Evolutionary conservation across 2,888 invertebrate genomes (phyloP).

Genomic region (Drepanosiphum platanoidis): DNA sequence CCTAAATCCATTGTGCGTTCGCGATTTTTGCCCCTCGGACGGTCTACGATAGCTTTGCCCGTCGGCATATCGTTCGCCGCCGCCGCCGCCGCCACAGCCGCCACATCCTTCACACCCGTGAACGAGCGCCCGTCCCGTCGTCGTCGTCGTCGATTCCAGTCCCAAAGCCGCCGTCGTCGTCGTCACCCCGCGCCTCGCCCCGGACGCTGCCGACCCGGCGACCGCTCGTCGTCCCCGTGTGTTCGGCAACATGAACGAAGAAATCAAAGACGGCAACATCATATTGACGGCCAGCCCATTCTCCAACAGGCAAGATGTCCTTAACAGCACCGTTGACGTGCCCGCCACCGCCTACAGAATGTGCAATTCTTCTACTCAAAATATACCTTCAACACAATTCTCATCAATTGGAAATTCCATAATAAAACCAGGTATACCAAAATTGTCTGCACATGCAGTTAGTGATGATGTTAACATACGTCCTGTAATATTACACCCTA

Average conservation of each 20-base stretch:
- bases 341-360: slow-evolving; percentile 20
- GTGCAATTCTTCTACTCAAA: neutral
- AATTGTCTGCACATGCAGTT: slow-evolving; percentile 22
- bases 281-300: slow-evolving; percentile 44
- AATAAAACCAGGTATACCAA: slow-evolving; percentile 49
- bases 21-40: neutral
- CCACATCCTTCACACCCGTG: neutral
- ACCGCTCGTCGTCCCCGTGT: neutral
- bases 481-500: slow-evolving; percentile 34
- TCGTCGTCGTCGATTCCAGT: no score
- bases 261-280: slow-evolving; percentile 28
- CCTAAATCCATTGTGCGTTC: neutral
- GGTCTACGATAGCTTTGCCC: slow-evolving; percentile 45
- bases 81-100: neutral
- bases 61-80: no score
- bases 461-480: neutral
- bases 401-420: slow-evolving; percentile 21
- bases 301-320: slow-evolving; percentile 22
- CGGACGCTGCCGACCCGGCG: neutral
- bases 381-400: slow-evolving; percentile 4
- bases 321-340: slow-evolving; percentile 4
- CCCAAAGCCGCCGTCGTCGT: neutral
- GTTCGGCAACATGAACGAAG: slow-evolving; percentile 22
- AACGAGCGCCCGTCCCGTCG: neutral
- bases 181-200: no score